These are phyloP conservation scores for Eira barbara DNA, from an alignment of 2,113 vertebrate species.

Conservation along the genomic window DNA sequence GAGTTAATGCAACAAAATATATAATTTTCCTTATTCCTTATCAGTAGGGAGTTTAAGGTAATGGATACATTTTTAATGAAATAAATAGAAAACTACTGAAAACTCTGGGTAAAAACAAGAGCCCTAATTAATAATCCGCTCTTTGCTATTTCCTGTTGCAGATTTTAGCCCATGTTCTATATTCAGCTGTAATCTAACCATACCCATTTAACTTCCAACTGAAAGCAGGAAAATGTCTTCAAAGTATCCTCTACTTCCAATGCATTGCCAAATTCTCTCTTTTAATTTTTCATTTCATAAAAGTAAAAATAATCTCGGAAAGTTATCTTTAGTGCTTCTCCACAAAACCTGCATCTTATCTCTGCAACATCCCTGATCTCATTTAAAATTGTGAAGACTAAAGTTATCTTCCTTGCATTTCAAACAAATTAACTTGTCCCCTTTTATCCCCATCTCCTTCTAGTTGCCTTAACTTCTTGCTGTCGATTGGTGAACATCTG, in stretches of 20 bases:
- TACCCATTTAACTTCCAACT: background rate
- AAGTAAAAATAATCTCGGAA: conserved; percentile 22
- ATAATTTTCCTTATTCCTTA: background rate
- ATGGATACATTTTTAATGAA: background rate
- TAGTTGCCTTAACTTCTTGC: background rate
- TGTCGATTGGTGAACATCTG: background rate
- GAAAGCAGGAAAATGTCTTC: background rate
- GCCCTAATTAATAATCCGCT: background rate
- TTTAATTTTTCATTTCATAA: conserved; percentile 16
- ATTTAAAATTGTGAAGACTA: background rate
- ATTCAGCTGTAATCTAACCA: background rate
- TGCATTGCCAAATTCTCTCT: background rate
- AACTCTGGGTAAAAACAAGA: background rate
- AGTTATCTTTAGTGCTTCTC: background rate
- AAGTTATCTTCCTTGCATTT: background rate
- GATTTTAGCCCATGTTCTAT: background rate
- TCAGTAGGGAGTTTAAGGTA: background rate
- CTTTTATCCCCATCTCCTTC: background rate
- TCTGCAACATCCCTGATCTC: background rate
- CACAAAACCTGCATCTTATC: background rate
- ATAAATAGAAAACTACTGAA: background rate
- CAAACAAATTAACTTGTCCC: background rate
- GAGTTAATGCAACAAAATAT: background rate
- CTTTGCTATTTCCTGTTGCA: background rate
- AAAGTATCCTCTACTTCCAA: background rate